Conservation (phyloP, 1,140 invertebrate genomes). For the Halyomorpha halys region DNA sequence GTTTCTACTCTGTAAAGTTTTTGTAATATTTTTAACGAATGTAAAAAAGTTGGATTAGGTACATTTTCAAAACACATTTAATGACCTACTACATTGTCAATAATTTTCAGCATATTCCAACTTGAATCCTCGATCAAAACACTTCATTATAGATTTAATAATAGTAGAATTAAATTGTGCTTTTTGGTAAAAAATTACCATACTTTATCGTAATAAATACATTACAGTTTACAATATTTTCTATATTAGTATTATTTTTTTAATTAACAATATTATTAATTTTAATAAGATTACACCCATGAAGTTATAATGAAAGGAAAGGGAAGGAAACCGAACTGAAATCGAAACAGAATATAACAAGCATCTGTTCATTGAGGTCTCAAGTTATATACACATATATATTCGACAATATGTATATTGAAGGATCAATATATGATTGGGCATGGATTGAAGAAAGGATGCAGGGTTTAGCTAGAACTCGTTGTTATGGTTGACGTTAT, state of each 20-base stretch:
- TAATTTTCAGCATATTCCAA: conserved; percentile 5
- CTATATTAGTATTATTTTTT: conserved; percentile 14
- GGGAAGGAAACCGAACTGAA: conserved; percentile 2
- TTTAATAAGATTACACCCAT: conserved; percentile 1
- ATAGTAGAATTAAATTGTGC: conserved; percentile 19
- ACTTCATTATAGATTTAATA: conserved; percentile 21
- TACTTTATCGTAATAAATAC: conserved; percentile 30
- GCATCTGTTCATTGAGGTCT: conserved; percentile 5
- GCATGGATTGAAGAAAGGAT: neutral
- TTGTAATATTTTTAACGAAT: conserved; percentile 9
- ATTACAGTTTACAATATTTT: conserved; percentile 30
- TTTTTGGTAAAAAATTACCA: conserved; percentile 30
- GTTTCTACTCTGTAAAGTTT: conserved; percentile 2
- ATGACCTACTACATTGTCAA: conserved; percentile 1
- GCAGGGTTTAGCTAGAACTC: conserved; percentile 8
- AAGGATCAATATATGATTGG: neutral
- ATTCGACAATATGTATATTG: conserved; percentile 1
- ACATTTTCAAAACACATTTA: conserved; percentile 11
- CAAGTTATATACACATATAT: conserved; percentile 19
- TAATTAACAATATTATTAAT: conserved; percentile 7
- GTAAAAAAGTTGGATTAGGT: conserved; percentile 13
- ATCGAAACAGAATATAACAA: neutral
- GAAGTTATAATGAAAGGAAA: conserved; percentile 6
- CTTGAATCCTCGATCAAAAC: conserved; percentile 8
- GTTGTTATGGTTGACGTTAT: conserved; percentile 10